Conservation (phyloP, 2,113 vertebrate genomes). For the Petrocephalus microphthalmus region DNA sequence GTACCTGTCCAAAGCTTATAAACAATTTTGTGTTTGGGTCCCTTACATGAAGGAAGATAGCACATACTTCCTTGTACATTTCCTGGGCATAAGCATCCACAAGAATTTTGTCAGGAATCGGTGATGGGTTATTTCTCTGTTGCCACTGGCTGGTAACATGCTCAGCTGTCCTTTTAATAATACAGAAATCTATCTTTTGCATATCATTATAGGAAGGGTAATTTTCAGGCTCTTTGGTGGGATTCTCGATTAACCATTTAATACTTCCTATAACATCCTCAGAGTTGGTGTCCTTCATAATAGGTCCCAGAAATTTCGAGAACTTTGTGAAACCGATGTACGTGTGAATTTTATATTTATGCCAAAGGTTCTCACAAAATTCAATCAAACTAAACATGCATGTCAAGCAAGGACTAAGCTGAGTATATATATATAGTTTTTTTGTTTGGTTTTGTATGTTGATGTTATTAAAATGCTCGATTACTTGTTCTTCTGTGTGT, state of each 20-base stretch:
- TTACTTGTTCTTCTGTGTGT: neutral
- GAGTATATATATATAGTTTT: too few species aligned
- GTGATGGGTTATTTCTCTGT: too few species aligned
- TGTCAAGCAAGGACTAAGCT: neutral
- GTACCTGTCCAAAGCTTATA: too few species aligned
- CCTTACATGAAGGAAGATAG: too few species aligned
- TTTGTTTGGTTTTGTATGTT: too few species aligned
- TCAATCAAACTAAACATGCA: neutral
- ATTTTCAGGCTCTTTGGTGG: neutral
- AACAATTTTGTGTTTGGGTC: too few species aligned
- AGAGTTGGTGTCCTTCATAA: neutral
- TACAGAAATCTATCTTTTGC: neutral
- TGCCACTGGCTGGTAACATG: too few species aligned
- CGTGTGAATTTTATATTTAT: neutral
- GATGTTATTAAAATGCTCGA: too few species aligned
- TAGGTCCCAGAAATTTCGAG: neutral
- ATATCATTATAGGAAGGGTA: neutral
- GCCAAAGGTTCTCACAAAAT: neutral
- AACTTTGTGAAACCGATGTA: neutral
- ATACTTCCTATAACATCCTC: neutral
- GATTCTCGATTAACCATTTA: neutral
- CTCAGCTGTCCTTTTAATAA: neutral
- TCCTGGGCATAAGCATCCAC: too few species aligned
- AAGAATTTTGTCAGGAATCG: too few species aligned
- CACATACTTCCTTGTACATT: too few species aligned